Evolutionary conservation across 2,113 vertebrate genomes (phyloP).

Genomic region (Salvator merianae): DNA sequence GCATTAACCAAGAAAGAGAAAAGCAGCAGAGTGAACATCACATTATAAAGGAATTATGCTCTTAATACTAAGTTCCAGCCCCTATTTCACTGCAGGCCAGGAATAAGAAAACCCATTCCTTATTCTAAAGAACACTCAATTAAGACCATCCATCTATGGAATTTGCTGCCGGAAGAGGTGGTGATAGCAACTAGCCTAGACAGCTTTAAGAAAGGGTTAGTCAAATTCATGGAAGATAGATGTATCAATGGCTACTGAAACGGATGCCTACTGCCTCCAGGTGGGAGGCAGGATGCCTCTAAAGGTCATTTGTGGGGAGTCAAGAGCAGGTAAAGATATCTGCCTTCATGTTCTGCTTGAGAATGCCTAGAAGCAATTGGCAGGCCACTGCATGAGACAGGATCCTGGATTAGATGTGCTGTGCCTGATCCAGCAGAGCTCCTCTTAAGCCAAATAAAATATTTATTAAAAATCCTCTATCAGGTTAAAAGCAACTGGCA

Average conservation of each 20-base stretch:
- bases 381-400: too few species aligned
- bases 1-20: slow-evolving; percentile 19
- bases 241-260: too few species aligned
- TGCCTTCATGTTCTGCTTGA: too few species aligned
- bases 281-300: too few species aligned
- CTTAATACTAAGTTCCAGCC: not conserved
- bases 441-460: not conserved
- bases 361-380: too few species aligned
- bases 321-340: too few species aligned
- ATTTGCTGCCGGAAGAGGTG: not conserved
- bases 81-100: not conserved
- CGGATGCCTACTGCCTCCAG: too few species aligned
- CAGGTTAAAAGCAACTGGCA: not conserved
- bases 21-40: not conserved
- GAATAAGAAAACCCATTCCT: not conserved
- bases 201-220: too few species aligned
- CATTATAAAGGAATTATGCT: not conserved
- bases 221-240: too few species aligned
- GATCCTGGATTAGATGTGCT: too few species aligned
- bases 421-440: too few species aligned
- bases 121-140: not conserved
- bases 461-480: not conserved
- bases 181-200: not conserved
- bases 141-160: not conserved
- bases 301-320: too few species aligned